These are phyloP conservation scores for Cataglyphis albicans DNA, from an alignment of 2,888 invertebrate species.

Conservation along the genomic window DNA sequence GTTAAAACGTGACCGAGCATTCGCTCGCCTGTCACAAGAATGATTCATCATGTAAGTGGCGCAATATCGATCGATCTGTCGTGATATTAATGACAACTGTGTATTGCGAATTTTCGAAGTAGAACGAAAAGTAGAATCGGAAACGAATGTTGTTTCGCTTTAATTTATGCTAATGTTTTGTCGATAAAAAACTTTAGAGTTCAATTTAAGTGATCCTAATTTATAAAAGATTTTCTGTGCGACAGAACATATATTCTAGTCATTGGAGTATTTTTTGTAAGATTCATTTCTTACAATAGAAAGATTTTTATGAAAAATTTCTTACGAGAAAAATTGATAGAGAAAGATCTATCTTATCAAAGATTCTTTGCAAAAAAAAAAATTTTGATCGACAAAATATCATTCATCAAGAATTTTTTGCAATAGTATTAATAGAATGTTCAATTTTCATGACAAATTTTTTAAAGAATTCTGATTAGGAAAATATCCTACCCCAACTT, in stretches of 20 bases:
- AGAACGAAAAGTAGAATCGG: constrained; percentile 49
- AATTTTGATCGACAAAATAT: neutral
- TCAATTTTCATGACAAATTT: neutral
- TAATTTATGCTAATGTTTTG: constrained; percentile 12
- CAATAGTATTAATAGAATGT: neutral
- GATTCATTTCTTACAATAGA: neutral
- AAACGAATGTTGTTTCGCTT: constrained; percentile 13
- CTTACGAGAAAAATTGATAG: neutral
- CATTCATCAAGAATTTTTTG: neutral
- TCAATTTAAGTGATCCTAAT: neutral
- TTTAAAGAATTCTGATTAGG: neutral
- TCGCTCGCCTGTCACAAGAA: constrained; percentile 72
- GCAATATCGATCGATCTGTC: constrained; percentile 76
- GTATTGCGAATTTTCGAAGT: constrained; percentile 71
- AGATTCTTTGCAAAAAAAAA: neutral
- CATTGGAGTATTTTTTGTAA: neutral
- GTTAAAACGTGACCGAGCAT: constrained; percentile 80
- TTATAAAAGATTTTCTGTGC: neutral
- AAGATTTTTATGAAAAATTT: neutral
- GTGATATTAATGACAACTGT: constrained; percentile 77
- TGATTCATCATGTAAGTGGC: constrained; percentile 80
- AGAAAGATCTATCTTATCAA: neutral
- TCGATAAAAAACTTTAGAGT: neutral
- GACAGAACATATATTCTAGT: neutral
- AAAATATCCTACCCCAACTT: constrained; percentile 1